Evolutionary conservation across 2,888 invertebrate genomes (phyloP).

Genomic region (Acanthoscelides obtectus): DNA sequence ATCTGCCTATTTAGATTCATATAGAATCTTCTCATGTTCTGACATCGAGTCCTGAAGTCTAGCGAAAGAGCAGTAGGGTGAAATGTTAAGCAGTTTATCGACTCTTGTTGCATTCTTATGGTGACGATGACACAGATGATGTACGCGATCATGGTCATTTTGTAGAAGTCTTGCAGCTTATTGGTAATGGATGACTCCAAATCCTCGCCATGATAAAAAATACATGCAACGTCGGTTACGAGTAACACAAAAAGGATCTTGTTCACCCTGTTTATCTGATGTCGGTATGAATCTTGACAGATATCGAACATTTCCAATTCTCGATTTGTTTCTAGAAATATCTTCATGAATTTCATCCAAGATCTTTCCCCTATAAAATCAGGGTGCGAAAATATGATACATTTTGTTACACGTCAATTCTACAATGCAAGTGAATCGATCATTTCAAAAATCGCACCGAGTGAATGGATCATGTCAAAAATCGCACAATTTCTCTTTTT

Average conservation of each 20-base stretch:
- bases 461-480: too few species aligned
- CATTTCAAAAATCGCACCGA: too few species aligned
- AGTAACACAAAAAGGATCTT: neutral
- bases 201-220: neutral
- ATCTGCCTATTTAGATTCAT: neutral
- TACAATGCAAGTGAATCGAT: too few species aligned
- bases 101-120: neutral
- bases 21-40: neutral
- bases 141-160: neutral
- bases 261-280: neutral
- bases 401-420: too few species aligned
- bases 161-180: neutral
- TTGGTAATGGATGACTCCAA: neutral
- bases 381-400: neutral
- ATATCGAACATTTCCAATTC: neutral
- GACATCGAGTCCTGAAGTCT: neutral
- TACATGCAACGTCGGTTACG: neutral
- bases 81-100: neutral
- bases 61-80: neutral
- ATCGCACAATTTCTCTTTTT: too few species aligned
- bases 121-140: neutral
- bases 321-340: neutral
- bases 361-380: neutral
- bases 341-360: neutral
- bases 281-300: neutral